Conservation (phyloP, 1,140 invertebrate species). For the Magallana ariakensis region DNA sequence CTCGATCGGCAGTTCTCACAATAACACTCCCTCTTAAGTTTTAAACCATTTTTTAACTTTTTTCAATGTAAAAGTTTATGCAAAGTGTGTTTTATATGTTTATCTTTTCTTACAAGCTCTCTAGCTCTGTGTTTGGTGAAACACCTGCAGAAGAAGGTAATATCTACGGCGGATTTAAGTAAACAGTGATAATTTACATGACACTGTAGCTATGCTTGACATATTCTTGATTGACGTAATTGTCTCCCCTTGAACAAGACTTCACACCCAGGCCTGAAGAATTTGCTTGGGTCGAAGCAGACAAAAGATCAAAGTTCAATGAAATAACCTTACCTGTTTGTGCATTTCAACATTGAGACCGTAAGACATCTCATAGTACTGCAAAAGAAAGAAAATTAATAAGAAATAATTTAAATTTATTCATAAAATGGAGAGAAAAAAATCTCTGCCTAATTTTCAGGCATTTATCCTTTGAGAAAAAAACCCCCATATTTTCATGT, state of each 20-base stretch:
- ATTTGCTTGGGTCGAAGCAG: neutral
- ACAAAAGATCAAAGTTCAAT: neutral
- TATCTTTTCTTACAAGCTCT: constrained; percentile 14
- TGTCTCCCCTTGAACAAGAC: constrained; percentile 29
- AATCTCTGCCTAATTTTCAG: neutral
- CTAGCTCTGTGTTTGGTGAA: constrained; percentile 1
- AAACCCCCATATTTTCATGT: neutral
- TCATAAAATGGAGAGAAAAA: neutral
- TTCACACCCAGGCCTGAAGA: constrained; percentile 21
- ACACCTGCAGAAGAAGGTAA: constrained; percentile 12
- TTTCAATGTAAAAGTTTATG: neutral
- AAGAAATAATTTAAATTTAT: neutral
- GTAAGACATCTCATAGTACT: constrained; percentile 99
- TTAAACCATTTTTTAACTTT: neutral
- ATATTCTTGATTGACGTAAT: neutral
- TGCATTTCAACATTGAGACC: constrained; percentile 99
- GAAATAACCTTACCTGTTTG: constrained; percentile 91
- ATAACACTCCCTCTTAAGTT: too few relatives aligned
- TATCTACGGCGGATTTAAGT: neutral
- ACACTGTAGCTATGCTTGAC: constrained; percentile 17
- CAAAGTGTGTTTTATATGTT: constrained; percentile 16
- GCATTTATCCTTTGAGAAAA: constrained; percentile 21
- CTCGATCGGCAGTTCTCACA: neutral
- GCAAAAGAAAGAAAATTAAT: constrained; percentile 82
- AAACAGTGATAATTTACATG: constrained; percentile 29